Base-by-base conservation (phyloP, 1,140 invertebrate species). In the Diachasma alloeum region DNA sequence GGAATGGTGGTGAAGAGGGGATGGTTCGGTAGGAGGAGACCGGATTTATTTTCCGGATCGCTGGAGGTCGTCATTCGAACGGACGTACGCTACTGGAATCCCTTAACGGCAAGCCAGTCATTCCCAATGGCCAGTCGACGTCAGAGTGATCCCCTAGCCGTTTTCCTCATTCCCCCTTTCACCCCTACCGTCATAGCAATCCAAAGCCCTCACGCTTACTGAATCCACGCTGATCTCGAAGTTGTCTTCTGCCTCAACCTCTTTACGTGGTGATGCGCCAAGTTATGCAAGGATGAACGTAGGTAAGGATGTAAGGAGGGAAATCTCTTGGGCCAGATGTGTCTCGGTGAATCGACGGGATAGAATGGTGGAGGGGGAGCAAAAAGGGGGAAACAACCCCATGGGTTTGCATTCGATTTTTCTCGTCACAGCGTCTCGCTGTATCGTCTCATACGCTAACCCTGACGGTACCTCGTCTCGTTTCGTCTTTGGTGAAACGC, bases 1-100 rank as follows among this genome's bases (percentile, higher is more conserved):
- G 48, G 67, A 59, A 17, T 31, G 6, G 31, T 2, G 39, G 37
- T 71, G 31, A 19, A 8, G 17, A 44, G 42, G 42, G 42, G 56
- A 70, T 19, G 26, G n/a, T 59, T 15, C 31, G 19, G 42, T 26
- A 39, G 24, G 24, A 76, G 48, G 44, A 59, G 56, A 76, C 74
- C 67, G 66, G 74, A 81, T 86, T 85, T 83, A 86, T 85, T 85
- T 86, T 82, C 80, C 78, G 78, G 83, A 84, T 86, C 80, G 82
- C 81, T 83, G 80, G 66, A 83, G 79, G 77, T 84, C 83, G 81
- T 82, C 83, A 84, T 86, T 83, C 78, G 79, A 82, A 82, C 79
- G 79, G 82, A 83, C 82, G 81, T 78, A 83, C 83, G 76, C 79
- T 75, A 79, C 66, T 76, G 78, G 83, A 84, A 83, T 85, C 83